Percentiles rank a stretch among this genome's conserved stretches.
phyloP scores from a whole-genome alignment of 2,888 invertebrate species.

The Microctonus hyperodae region DNA sequence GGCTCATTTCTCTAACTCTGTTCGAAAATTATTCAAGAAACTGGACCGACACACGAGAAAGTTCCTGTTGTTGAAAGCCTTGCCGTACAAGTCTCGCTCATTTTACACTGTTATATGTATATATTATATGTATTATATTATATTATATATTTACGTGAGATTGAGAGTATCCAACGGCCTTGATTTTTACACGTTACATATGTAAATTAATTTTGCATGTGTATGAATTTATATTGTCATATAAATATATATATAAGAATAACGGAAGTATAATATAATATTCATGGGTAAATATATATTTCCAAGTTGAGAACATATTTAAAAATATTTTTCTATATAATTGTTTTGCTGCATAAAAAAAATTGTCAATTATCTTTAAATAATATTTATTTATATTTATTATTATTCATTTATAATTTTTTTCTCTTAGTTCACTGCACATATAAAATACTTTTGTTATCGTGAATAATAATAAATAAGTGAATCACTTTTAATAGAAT shows the following conservation, averaged over 20 bases:
- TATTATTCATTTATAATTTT: background rate
- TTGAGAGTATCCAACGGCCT: constrained; percentile 31
- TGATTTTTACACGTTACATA: constrained; percentile 27
- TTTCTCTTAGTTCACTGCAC: background rate
- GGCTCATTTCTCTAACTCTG: constrained; percentile 19
- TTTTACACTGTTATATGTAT: too few species aligned
- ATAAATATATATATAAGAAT: background rate
- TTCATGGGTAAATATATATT: background rate
- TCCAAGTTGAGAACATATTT: too few species aligned
- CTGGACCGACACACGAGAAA: constrained; percentile 58
- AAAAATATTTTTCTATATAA: background rate
- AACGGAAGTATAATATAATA: background rate
- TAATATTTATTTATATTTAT: background rate
- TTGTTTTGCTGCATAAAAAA: too few species aligned
- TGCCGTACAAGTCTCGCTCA: constrained; percentile 18
- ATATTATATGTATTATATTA: constrained; percentile 11
- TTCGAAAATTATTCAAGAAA: constrained; percentile 56
- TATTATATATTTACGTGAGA: too few species aligned
- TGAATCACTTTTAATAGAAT: background rate
- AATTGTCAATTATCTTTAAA: too few species aligned
- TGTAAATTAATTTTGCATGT: too few species aligned
- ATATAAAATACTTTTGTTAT: background rate
- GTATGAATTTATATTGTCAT: background rate
- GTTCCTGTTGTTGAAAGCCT: constrained; percentile 58
- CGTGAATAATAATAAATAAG: background rate